Percentiles rank a stretch among this genome's conserved stretches.
Evolutionary conservation across 2,797 vertebrate genomes (phyloP).

Genomic region (Picus viridis): DNA sequence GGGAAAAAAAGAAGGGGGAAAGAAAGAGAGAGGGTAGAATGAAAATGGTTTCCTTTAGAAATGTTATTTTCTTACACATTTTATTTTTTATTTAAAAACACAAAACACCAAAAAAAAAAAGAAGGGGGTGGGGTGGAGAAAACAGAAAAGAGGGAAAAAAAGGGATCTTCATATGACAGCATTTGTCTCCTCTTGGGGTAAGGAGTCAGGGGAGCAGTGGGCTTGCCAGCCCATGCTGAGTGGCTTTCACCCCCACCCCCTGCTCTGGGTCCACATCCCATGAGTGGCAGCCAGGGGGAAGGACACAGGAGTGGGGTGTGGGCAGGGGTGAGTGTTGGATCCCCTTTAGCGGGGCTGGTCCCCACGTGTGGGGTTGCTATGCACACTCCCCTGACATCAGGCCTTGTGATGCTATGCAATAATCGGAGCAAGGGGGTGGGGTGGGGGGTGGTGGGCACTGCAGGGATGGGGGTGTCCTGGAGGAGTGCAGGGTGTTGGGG

Average conservation of each 20-base stretch:
- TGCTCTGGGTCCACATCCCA: not conserved
- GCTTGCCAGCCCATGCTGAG: not conserved
- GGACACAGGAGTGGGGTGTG: not conserved
- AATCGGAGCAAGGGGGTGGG: not conserved
- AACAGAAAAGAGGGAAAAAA: not conserved
- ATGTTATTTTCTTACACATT: conserved; percentile 61
- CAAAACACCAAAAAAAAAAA: conserved; percentile 42
- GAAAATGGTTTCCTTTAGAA: conserved; percentile 48
- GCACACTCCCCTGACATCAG: not conserved
- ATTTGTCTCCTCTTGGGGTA: not conserved
- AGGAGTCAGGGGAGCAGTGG: not conserved
- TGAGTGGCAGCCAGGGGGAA: not conserved
- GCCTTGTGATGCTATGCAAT: conserved; percentile 61
- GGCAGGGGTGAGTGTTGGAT: no score
- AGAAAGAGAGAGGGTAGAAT: conserved; percentile 29
- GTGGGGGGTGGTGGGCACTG: not conserved
- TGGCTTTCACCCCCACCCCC: not conserved
- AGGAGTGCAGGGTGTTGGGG: not conserved
- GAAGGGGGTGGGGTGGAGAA: no score
- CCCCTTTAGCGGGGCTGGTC: not conserved
- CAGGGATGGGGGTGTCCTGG: not conserved
- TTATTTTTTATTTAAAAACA: conserved; percentile 67
- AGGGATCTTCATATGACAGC: not conserved
- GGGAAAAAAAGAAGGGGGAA: conserved; percentile 2
- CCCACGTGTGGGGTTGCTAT: not conserved